Evolutionary conservation across 2,888 invertebrate species (phyloP).

Genomic region (Eubasilissa splendida): DNA sequence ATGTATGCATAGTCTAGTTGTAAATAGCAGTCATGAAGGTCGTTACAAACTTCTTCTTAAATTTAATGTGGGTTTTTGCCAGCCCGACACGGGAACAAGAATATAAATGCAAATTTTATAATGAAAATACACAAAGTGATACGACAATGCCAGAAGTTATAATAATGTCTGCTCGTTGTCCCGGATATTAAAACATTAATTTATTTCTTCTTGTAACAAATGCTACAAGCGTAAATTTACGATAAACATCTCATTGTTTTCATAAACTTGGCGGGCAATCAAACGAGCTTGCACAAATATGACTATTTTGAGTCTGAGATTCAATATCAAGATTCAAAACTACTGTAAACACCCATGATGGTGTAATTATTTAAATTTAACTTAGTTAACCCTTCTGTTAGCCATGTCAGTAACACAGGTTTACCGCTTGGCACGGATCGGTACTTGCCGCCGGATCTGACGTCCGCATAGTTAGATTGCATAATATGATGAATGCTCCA

Average conservation of each 20-base stretch:
- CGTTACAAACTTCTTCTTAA: conserved; percentile 32
- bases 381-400: too few species aligned
- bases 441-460: too few species aligned
- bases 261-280: background rate
- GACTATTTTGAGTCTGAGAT: too few species aligned
- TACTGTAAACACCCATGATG: too few species aligned
- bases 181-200: conserved; percentile 32
- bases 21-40: conserved; percentile 32
- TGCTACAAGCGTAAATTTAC: background rate
- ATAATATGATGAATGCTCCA: too few species aligned
- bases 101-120: conserved; percentile 51
- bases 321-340: too few species aligned
- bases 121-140: conserved; percentile 37
- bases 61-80: conserved; percentile 46
- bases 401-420: too few species aligned
- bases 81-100: conserved; percentile 43
- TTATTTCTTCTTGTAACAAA: conserved; percentile 25
- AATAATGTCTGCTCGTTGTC: conserved; percentile 20
- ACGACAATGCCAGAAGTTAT: conserved; percentile 38
- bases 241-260: conserved; percentile 6
- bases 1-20: conserved; percentile 40
- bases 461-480: too few species aligned
- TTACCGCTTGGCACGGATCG: too few species aligned
- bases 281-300: too few species aligned
- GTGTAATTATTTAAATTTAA: too few species aligned